These are phyloP conservation scores for Napeogenes sylphis DNA, from an alignment of 2,888 invertebrate species.

Conservation along the genomic window DNA sequence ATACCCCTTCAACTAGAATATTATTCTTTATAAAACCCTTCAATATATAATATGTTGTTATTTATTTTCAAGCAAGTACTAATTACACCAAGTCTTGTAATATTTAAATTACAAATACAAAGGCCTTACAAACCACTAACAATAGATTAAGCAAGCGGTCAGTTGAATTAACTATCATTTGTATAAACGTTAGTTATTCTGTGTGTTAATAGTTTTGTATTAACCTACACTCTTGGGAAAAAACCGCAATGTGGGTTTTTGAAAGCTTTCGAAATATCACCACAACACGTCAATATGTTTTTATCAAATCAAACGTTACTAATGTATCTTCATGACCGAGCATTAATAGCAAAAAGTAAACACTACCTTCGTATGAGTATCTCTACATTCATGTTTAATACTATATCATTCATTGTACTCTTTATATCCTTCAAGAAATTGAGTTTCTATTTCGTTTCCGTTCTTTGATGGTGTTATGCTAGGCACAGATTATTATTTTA, in stretches of 20 bases:
- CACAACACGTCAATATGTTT: conserved; percentile 1
- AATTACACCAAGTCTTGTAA: not conserved
- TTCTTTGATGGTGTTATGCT: not conserved
- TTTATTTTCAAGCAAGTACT: too few species aligned
- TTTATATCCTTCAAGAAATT: not conserved
- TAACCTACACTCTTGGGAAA: conserved; percentile 26
- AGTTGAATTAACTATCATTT: conserved; percentile 11
- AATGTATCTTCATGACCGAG: too few species aligned
- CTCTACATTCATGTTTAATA: too few species aligned
- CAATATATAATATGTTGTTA: too few species aligned
- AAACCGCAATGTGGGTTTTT: conserved; percentile 15
- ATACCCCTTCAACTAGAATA: too few species aligned
- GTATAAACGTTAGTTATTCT: conserved; percentile 14
- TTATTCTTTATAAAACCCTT: too few species aligned
- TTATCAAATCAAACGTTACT: not conserved
- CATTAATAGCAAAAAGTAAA: too few species aligned
- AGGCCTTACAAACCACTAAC: not conserved
- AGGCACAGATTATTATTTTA: not conserved
- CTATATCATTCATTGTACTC: not conserved
- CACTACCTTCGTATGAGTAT: too few species aligned
- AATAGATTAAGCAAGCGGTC: conserved; percentile 16
- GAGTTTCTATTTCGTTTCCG: conserved; percentile 1
- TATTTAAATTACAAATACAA: conserved; percentile 1
- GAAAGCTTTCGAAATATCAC: conserved; percentile 4
- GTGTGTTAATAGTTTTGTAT: conserved; percentile 11